Evolutionary conservation across 1,140 invertebrate genomes (phyloP).

Genomic region (Bombyx mori): DNA sequence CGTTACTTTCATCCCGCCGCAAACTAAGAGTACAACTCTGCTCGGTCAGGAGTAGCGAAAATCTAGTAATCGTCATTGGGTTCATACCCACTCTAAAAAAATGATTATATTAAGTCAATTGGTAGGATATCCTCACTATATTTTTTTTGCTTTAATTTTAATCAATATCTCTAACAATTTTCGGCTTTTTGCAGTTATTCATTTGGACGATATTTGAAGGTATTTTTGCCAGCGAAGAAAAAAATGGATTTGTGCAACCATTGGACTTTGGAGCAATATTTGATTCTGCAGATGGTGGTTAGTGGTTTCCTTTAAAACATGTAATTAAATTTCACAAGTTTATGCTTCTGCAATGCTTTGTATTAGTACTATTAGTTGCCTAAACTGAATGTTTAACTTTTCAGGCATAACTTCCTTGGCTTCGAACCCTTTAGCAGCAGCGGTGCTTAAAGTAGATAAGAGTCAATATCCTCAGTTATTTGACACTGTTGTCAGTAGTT

Average conservation of each 20-base stretch:
- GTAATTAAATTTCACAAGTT: background rate
- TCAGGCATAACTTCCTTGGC: conserved; percentile 61
- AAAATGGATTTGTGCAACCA: conserved; percentile 51
- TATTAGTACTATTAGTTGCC: background rate
- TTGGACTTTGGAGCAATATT: conserved; percentile 57
- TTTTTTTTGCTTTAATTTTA: conserved; percentile 1
- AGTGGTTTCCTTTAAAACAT: conserved; percentile 12
- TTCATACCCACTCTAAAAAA: conserved; percentile 48
- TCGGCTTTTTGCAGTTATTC: conserved; percentile 45
- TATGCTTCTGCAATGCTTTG: background rate
- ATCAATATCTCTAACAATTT: background rate
- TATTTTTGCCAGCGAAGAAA: conserved; percentile 38
- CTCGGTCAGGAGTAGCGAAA: conserved; percentile 25
- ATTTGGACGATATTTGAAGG: conserved; percentile 48
- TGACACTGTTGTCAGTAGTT: conserved; percentile 61
- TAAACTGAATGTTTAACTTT: conserved; percentile 24
- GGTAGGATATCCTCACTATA: conserved; percentile 34
- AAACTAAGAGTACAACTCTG: conserved; percentile 43
- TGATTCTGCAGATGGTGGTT: conserved; percentile 35
- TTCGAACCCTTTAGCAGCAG: conserved; percentile 51
- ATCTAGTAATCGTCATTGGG: conserved; percentile 36
- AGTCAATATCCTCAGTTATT: conserved; percentile 61
- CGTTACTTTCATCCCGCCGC: conserved; percentile 63
- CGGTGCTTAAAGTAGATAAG: conserved; percentile 60
- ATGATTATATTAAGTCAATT: conserved; percentile 49